Base-by-base conservation (phyloP, 2,888 invertebrate genomes). In the Hydroisotoma schaefferi region DNA sequence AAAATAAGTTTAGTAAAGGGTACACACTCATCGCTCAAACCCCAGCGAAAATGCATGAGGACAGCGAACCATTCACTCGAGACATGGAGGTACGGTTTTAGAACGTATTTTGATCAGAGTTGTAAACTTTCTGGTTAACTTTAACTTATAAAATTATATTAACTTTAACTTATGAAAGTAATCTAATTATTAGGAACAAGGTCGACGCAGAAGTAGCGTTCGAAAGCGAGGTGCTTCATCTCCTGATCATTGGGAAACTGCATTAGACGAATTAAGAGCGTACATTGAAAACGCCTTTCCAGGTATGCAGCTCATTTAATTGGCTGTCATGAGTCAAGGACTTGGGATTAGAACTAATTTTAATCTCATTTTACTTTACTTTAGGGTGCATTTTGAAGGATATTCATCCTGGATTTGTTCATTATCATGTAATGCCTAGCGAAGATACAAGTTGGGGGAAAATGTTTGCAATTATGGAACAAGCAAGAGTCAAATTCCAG, bases 1-100 rank as follows among this genome's bases (percentile, higher is more conserved):
- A 89, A 76, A 84, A 84, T 73, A 88, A 87, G 77, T 90, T 86
- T 76, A 85, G 82, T 43, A 79, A 83, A 77, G 84, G 84, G 27
- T 84, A 82, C 71, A 83, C 83, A 1, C 74, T 84, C 10, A 79
- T 81, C 57, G 77, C 83, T 4, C 70, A 71, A 63, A 64, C 61
- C 8, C 56, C 60, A 37, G 59, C 59, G 15, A 65, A 60, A 52
- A 59, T 59, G 29, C 22, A 53, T 2, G 58, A 62, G 46, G 58
- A 57, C 12, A 53, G 61, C 43, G 59, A 61, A n/a, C 65, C 59
- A 18, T 62, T 62, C 37, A 62, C 57, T 15, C 44, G 58, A 44
- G 58, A 55, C 40, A 55, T 58, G 27, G 58, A 62, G 52, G 58
- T 58, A 15, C 25, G 53, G 15, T 8, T 33, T 33, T 33, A 15